Evolutionary conservation across 2,888 invertebrate species (phyloP).

Genomic region (Catocala sponsa): DNA sequence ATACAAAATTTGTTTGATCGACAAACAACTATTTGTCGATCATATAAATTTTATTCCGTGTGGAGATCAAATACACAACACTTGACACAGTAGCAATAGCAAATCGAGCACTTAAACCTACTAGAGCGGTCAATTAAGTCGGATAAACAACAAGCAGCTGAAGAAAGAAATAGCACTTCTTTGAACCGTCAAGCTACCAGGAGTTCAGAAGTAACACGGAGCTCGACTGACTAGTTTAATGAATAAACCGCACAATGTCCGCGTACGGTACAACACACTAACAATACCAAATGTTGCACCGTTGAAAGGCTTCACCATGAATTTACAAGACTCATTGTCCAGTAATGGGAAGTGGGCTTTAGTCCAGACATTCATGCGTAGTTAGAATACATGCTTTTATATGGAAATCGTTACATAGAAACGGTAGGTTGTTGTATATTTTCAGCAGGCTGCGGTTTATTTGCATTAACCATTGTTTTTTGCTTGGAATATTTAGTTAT

Average conservation of each 20-base stretch:
- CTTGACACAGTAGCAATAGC: too few relatives aligned
- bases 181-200: conserved; percentile 7
- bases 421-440: conserved; percentile 3
- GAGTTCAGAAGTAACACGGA: conserved; percentile 5
- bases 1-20: too few relatives aligned
- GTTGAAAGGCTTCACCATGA: conserved; percentile 10
- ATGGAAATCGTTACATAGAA: conserved; percentile 26
- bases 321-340: conserved; percentile 21
- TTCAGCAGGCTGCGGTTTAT: conserved; percentile 2
- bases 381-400: conserved; percentile 25
- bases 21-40: too few relatives aligned
- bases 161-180: too few relatives aligned
- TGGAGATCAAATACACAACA: too few relatives aligned
- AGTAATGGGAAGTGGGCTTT: conserved; percentile 12
- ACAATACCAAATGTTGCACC: conserved; percentile 14
- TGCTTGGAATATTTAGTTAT: not conserved
- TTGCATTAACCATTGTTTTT: not conserved
- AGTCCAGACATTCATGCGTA: conserved; percentile 14
- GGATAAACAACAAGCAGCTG: too few relatives aligned
- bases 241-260: conserved; percentile 22
- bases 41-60: too few relatives aligned
- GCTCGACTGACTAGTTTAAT: conserved; percentile 3
- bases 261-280: conserved; percentile 13
- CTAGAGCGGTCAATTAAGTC: too few relatives aligned
- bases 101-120: too few relatives aligned